Evolutionary conservation across 2,888 invertebrate species (phyloP).

Genomic region (Orthosia cruda): DNA sequence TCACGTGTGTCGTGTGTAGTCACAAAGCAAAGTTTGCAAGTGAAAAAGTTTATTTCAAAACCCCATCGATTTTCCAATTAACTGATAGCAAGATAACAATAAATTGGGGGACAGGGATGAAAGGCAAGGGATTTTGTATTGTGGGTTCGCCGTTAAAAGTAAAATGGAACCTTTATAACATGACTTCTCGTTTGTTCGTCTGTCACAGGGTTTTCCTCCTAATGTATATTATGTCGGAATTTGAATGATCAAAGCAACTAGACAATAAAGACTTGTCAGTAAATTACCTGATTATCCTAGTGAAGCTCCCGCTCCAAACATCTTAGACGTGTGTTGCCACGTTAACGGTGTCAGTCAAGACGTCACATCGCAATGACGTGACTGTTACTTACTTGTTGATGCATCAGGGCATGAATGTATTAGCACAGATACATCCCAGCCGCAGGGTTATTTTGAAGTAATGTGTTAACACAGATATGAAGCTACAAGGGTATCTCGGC

Average conservation of each 20-base stretch:
- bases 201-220: too few relatives aligned
- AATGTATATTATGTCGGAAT: too few relatives aligned
- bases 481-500: neutral
- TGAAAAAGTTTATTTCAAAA: neutral
- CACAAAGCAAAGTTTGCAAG: neutral
- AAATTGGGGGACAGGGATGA: too few relatives aligned
- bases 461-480: neutral
- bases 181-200: too few relatives aligned
- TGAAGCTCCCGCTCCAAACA: neutral
- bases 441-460: neutral
- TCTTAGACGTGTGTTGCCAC: constrained; percentile 12
- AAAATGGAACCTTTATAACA: too few relatives aligned
- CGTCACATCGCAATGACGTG: constrained; percentile 41
- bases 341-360: constrained; percentile 39
- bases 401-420: constrained; percentile 37
- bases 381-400: constrained; percentile 53
- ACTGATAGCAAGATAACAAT: neutral
- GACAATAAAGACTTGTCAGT: too few relatives aligned
- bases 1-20: neutral
- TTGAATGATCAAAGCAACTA: neutral
- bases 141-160: too few relatives aligned
- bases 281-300: too few relatives aligned
- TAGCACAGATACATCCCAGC: constrained; percentile 33
- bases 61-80: neutral
- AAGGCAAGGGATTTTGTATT: too few relatives aligned